Base-by-base conservation (phyloP, 2,113 vertebrate species). In the Scophthalmus maximus region DNA sequence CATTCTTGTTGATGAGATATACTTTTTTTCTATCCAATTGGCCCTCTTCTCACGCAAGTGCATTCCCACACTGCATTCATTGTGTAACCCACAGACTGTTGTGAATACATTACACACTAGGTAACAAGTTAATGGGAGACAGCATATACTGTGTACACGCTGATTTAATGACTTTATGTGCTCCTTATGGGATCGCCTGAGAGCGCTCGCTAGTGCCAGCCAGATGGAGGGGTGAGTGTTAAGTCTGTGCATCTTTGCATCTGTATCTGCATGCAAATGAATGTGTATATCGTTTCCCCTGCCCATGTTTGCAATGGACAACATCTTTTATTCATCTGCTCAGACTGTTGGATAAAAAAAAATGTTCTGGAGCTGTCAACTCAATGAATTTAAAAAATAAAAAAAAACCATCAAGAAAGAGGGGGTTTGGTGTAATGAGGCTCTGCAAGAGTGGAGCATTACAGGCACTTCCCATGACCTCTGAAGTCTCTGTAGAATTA, bases 71-170 rank as follows among this genome's bases (percentile, higher is more conserved):
- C 79, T 65, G 70, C 42, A 60, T 70, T 87, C 82, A 80, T 78
- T 27, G 40, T 56, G 18, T 51, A 79, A 62, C 51, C 64, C 59
- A 5, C 65, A 73, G 58, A 60, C 73, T 58, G 46, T 22, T 65
- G 72, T 83, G 62, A 58, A 73, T 60, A 55, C 10, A 77, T 83
- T 86, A 85, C 53, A 69, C 66, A 71, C 22, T 11, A 38, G 61
- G 60, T 84, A 80, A 85, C 53, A 76, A 73, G 61, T 80, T 82
- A 84, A 83, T 77, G 73, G 61, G 52, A 78, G 78, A 34, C 14
- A 61, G 57, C 52, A 72, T 66, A 29, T 36, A 66, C 61, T 73
- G 63, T 65, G 69, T 63, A 62, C 64, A 53, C 46, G 32, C 50
- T 52, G 65, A 81, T 77, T 76, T 59, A 66, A 78, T 73, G 56